Evolutionary conservation across 1,140 invertebrate species (phyloP), one percentile per base, ranked within the genome.

Genomic region (Sminthurides bifidus): DNA sequence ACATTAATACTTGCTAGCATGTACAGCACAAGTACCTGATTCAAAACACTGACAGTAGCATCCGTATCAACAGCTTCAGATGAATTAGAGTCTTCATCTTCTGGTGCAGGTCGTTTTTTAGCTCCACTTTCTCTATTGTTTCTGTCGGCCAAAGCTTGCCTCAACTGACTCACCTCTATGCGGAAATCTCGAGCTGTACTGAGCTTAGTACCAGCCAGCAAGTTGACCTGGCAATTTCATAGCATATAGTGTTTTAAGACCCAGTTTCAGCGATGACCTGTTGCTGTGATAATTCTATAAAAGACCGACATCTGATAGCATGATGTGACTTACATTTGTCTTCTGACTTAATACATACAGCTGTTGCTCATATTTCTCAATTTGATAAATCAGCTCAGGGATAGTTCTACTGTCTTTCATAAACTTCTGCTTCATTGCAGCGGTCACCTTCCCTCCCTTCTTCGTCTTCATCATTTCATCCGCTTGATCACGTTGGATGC

Each of bases 291-390:
- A n/a, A n/a, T n/a, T n/a, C n/a, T n/a, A n/a, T n/a, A n/a, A n/a
- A n/a, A n/a, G n/a, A n/a, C n/a, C n/a, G n/a, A n/a, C n/a, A n/a
- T n/a, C n/a, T n/a, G n/a, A n/a, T n/a, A n/a, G n/a, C n/a, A n/a
- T 33, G 21, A 21, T 23, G 48, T 15, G n/a, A 37, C 38, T 37
- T 55, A 56, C 62, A 10, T 58, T 51, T 10, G 45, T 33, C 35
- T 60, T 61, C 5, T 54, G 54, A 1, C 24, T 27, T 1, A 64
- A 43, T 19, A 27, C 21, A 21, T 56, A 44, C 5, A 64, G 30
- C 15, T 51, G 37, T 23, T 61, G 54, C 6, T 64, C 63, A 21
- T 61, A 64, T 52, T 55, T 64, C 26, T 61, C 59, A 31, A 64
- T 41, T 21, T 45, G 30, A 23, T 59, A 64, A 15, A 64, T 40